Evolutionary conservation across 1,140 invertebrate genomes (phyloP).

Genomic region (Plectus sambesii): DNA sequence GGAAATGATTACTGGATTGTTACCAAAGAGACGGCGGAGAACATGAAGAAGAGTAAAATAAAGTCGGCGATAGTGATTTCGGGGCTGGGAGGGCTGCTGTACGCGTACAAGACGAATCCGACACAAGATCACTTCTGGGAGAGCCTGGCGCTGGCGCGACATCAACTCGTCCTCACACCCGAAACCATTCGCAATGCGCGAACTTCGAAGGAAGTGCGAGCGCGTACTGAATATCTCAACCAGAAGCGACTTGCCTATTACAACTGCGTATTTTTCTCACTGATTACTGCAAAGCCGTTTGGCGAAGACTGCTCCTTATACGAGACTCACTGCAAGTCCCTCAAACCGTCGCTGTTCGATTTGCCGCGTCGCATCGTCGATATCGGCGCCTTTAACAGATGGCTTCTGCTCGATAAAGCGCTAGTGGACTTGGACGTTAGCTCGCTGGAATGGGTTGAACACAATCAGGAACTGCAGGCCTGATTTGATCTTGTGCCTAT

Average conservation of each 20-base stretch:
- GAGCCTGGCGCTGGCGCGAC: slow-evolving; percentile 17
- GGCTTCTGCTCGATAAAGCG: slow-evolving; percentile 23
- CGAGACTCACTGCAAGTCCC: slow-evolving; percentile 29
- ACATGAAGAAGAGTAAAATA: slow-evolving; percentile 19
- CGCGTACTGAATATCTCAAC: slow-evolving; percentile 28
- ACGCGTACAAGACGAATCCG: slow-evolving; percentile 29
- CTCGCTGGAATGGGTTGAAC: no score
- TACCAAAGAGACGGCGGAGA: slow-evolving; percentile 9
- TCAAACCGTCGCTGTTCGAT: slow-evolving; percentile 28
- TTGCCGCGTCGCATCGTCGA: slow-evolving; percentile 30
- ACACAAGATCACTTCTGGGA: slow-evolving; percentile 21
- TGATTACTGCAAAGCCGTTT: slow-evolving; percentile 20
- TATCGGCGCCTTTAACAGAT: slow-evolving; percentile 30
- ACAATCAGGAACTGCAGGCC: no score
- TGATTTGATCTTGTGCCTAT: no score
- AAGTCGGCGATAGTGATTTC: slow-evolving; percentile 6
- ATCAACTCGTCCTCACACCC: slow-evolving; percentile 28
- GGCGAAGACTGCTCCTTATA: slow-evolving; percentile 14
- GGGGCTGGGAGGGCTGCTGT: slow-evolving; percentile 13
- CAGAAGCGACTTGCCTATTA: slow-evolving; percentile 30
- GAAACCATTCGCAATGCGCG: slow-evolving; percentile 22
- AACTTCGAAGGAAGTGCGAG: slow-evolving; percentile 16
- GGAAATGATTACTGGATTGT: slow-evolving; percentile 27
- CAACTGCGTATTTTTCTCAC: slow-evolving; percentile 30
- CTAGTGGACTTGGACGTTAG: slow-evolving; percentile 33